Conservation (phyloP, 2,888 invertebrate genomes). For the Ichneumoninae sp. region DNA sequence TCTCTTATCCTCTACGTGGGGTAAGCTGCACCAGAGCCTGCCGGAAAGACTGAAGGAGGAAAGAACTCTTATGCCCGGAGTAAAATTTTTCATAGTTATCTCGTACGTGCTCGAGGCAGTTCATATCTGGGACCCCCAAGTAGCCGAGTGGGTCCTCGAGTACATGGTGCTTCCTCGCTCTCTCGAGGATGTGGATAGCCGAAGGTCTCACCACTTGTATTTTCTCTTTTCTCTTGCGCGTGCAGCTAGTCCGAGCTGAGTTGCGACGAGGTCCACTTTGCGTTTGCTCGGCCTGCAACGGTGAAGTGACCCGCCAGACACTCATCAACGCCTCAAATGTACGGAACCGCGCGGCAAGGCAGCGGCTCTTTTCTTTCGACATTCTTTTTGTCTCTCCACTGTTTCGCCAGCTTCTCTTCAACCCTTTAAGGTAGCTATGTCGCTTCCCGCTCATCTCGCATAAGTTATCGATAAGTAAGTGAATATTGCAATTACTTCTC, state of each 20-base stretch:
- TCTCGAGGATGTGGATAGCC: slow-evolving; percentile 72
- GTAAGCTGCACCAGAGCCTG: slow-evolving; percentile 36
- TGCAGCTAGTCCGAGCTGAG: slow-evolving; percentile 65
- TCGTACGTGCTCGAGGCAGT: slow-evolving; percentile 76
- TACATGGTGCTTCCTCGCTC: slow-evolving; percentile 61
- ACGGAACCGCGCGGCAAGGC: slow-evolving; percentile 60
- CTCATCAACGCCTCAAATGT: slow-evolving; percentile 79
- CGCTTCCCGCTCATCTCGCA: too few species aligned
- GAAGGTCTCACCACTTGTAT: slow-evolving; percentile 62
- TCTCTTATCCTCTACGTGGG: slow-evolving; percentile 44
- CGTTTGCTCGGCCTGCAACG: slow-evolving; percentile 77
- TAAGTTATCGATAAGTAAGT: too few species aligned
- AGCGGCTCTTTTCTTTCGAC: slow-evolving; percentile 60
- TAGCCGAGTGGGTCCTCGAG: slow-evolving; percentile 60
- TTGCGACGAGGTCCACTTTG: slow-evolving; percentile 74
- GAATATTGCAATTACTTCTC: too few species aligned
- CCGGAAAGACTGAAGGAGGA: slow-evolving; percentile 36
- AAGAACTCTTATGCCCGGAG: slow-evolving; percentile 62
- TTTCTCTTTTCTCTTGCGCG: slow-evolving; percentile 55
- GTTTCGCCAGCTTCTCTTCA: neutral
- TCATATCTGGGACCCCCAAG: slow-evolving; percentile 52
- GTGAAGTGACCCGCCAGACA: slow-evolving; percentile 82
- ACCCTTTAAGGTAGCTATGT: neutral
- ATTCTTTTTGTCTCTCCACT: slow-evolving; percentile 33
- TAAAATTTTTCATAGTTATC: slow-evolving; percentile 64